Evolutionary conservation across 2,888 invertebrate genomes (phyloP), one percentile per base, ranked within the genome.

Genomic region (Nebria salina): DNA sequence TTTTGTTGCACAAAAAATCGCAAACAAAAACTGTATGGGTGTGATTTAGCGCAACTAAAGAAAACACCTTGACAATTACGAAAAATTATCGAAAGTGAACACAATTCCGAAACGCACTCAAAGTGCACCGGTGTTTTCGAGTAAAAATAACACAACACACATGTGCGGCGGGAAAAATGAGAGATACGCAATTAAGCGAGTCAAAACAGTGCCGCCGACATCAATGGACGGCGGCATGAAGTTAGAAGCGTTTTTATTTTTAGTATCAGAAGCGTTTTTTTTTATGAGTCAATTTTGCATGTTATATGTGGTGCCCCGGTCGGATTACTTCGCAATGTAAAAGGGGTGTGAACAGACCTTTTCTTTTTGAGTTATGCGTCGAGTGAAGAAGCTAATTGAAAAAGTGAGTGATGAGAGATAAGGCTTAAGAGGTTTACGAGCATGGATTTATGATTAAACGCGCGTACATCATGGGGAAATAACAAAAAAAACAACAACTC

Each of bases 1-100:
- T 75, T 42, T 66, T 76, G 76, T 76, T n/a, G 25, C 26, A 20
- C 20, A 75, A 42, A 76, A 68, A 70, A 70, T 26, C 7, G 1
- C 6, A 15, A 26, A 25, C 26, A 26, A 70, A 34, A 34, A 34
- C 34, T 1, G 34, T 34, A 34, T 34, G 5, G 5, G 34, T 34
- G 34, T 34, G 34, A 34, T 34, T 34, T 34, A 4, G 5, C 34
- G 5, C 34, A 34, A 34, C 34, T 34, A 34, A 34, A 34, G 34
- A 34, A 34, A 34, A 34, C 34, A 34, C 34, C 34, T 34, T 34
- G 34, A 20, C 20, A 20, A 20, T 20, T 20, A 20, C 20, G 20
- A 34, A 34, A 5, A 34, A 34, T 34, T 34, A 34, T 1, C 34
- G 7, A 54, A 54, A 54, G 54, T 1, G 7, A 6, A 13, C 13